Base-by-base conservation (phyloP, 2,113 vertebrate species). In the Petroica traversi region DNA sequence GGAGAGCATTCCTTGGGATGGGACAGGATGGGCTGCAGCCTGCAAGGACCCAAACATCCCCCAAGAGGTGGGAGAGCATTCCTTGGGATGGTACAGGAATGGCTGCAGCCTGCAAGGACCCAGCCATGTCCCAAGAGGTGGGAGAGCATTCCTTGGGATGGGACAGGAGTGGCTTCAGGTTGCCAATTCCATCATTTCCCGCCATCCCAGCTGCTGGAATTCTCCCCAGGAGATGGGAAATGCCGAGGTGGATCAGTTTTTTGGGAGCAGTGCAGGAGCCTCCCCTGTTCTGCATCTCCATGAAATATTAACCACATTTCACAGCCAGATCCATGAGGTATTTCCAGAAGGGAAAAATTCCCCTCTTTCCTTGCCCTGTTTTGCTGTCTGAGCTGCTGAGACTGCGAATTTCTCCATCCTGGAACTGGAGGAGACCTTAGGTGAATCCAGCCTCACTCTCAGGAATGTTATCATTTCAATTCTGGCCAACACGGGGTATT, bases 401-500 rank as follows among this genome's bases (percentile, higher is more conserved):
- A 26, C 55, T 82, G 92, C 72, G 86, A 20, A 64, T 84, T 80
- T 95, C 81, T 55, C 92, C 93, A 64, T 75, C 82, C 82, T 61
- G 40, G 46, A 67, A 82, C 71, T 43, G 16, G 90, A 93, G 12
- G 95, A 88, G 92, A 86, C 89, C 57, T 95, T 59, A 71, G 96
- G 92, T 95, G 93, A 97, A 88, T 95, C 91, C 93, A 94, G 88
- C 81, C 84, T 72, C 77, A 3, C 78, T 85, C 89, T 49, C 31
- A 93, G 91, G 90, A 95, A 95, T 97, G 92, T 96, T 95, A 97
- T 97, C 94, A 93, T 96, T 97, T 62, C 85, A 92, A 7, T 94
- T 93, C 91, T 96, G 95, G 93, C 92, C 68, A 88, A 71, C 63
- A n/a, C 13, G 12, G 25, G 57, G 45, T 95, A 71, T 97, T 97